Conservation (phyloP, 2,113 vertebrate species). For the Oenanthe oenanthe region DNA sequence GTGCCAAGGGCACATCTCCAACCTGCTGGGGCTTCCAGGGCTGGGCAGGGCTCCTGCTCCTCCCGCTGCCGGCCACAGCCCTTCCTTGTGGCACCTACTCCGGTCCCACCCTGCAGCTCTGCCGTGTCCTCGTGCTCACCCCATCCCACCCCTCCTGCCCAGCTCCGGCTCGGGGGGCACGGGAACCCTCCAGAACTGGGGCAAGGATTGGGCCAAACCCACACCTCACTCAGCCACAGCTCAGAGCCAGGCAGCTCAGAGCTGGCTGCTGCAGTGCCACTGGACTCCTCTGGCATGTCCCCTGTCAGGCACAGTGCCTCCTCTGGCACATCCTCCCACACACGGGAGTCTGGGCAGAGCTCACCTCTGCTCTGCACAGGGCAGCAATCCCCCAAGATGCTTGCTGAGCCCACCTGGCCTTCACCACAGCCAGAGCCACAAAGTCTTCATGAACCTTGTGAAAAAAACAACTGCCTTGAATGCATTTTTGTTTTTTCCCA, state of each 20-base stretch:
- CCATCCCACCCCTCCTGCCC: neutral
- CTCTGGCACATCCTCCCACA: neutral
- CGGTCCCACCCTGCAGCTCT: neutral
- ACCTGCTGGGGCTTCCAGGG: neutral
- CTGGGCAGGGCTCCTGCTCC: neutral
- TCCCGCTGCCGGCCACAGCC: neutral
- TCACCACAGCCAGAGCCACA: neutral
- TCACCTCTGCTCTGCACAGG: rapidly evolving
- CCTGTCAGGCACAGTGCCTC: neutral
- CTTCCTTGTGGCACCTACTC: neutral
- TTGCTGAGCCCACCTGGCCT: neutral
- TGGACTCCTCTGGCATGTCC: rapidly evolving
- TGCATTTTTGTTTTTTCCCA: neutral
- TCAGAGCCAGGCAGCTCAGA: rapidly evolving
- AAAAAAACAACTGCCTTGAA: neutral
- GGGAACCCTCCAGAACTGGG: neutral
- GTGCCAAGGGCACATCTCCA: neutral
- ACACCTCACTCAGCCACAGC: rapidly evolving
- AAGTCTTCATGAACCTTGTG: rapidly evolving
- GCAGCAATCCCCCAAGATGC: neutral
- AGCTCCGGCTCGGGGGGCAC: rapidly evolving
- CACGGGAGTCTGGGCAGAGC: neutral
- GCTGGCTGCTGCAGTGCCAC: rapidly evolving
- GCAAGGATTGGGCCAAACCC: rapidly evolving
- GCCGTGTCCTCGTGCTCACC: neutral